Percentiles rank a stretch among this genome's conserved stretches.
phyloP scores from a whole-genome alignment of 1,140 invertebrate genomes.

The Rhopalosiphum padi region DNA sequence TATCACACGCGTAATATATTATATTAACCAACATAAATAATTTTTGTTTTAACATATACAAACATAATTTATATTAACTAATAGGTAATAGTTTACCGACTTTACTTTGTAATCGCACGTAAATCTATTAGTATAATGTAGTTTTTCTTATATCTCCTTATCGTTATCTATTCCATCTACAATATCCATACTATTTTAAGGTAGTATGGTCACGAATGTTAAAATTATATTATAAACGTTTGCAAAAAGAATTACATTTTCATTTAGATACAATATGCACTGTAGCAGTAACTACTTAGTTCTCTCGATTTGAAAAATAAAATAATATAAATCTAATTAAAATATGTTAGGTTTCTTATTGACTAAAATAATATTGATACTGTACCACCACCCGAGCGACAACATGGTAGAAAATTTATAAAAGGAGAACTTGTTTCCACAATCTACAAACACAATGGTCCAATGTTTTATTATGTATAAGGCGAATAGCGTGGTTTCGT shows the following conservation, averaged over 20 bases:
- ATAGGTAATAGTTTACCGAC: neutral
- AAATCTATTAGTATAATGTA: neutral
- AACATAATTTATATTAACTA: neutral
- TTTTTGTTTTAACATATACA: neutral
- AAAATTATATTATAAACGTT: neutral
- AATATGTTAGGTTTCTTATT: constrained; percentile 21
- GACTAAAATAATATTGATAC: constrained; percentile 1
- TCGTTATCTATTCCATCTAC: neutral
- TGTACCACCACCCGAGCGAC: neutral
- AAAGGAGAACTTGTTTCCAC: neutral
- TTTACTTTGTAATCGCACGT: neutral
- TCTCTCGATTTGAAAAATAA: neutral
- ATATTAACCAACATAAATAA: neutral
- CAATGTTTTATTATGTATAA: constrained; percentile 5
- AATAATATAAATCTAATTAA: constrained; percentile 32
- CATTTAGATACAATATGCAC: neutral
- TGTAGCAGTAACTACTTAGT: neutral
- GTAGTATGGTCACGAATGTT: neutral
- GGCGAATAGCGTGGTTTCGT: neutral
- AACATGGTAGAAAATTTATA: neutral
- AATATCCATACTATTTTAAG: neutral
- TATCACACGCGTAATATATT: too few relatives aligned
- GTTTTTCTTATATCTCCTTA: neutral
- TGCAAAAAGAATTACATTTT: neutral
- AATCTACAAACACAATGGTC: neutral